These are phyloP conservation scores for Manacus vitellinus DNA, from an alignment of 2,113 vertebrate genomes.

Conservation along the genomic window DNA sequence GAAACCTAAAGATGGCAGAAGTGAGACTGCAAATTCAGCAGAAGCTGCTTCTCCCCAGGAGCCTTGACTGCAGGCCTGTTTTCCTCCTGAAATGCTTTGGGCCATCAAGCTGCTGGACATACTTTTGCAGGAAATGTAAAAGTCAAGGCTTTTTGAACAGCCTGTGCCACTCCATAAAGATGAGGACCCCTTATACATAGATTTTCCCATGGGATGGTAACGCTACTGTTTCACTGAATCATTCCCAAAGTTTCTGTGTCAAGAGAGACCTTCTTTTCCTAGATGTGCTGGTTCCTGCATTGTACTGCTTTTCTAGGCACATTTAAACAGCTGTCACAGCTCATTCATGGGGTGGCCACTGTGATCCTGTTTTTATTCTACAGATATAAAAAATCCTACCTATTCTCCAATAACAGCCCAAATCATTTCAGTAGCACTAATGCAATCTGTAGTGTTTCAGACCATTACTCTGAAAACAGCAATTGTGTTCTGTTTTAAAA, in stretches of 20 bases:
- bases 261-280: not conserved
- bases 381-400: conserved; percentile 33
- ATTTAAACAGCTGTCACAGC: not conserved
- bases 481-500: conserved; percentile 43
- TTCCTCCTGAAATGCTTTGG: not conserved
- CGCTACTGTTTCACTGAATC: not conserved
- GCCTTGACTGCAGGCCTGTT: not conserved
- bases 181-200: not conserved
- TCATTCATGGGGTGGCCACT: not conserved
- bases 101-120: not conserved
- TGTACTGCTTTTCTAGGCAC: not conserved
- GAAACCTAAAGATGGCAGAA: not conserved
- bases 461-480: conserved; percentile 36
- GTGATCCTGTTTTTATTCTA: not conserved
- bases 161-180: fast-evolving
- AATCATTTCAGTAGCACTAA: conserved; percentile 13
- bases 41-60: not conserved
- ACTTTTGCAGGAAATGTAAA: not conserved
- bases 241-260: not conserved
- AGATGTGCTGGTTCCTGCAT: not conserved
- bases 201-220: not conserved
- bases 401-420: conserved; percentile 1
- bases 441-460: conserved; percentile 26
- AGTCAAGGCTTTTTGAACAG: not conserved
- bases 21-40: not conserved